Percentiles rank a stretch among this genome's conserved stretches.
Conservation (phyloP, 2,888 invertebrate species). For the Drosophila histrio region DNA sequence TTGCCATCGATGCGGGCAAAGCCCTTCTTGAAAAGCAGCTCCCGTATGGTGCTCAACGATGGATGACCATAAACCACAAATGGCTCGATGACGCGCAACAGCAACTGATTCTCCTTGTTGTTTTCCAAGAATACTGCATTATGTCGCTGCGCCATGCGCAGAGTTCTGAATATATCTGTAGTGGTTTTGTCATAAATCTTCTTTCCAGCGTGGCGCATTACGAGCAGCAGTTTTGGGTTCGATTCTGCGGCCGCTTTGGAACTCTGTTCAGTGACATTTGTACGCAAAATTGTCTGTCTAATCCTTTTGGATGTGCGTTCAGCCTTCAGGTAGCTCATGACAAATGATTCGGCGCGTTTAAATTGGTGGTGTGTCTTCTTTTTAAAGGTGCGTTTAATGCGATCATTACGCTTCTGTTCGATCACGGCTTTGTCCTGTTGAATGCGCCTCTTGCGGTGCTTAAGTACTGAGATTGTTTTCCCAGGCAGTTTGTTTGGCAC, state of each 20-base stretch:
- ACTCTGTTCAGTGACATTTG: slow-evolving; percentile 66
- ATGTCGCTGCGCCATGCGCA: slow-evolving; percentile 77
- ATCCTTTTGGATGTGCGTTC: slow-evolving; percentile 82
- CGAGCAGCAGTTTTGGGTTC: slow-evolving; percentile 81
- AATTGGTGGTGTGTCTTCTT: slow-evolving; percentile 80
- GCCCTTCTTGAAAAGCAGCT: slow-evolving; percentile 83
- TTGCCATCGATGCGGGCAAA: slow-evolving; percentile 81
- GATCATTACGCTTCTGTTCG: slow-evolving; percentile 78
- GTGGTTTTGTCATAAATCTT: slow-evolving; percentile 83
- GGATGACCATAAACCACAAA: slow-evolving; percentile 83
- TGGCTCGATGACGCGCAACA: slow-evolving; percentile 83
- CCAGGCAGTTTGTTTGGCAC: slow-evolving; percentile 84
- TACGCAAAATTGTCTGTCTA: slow-evolving; percentile 72
- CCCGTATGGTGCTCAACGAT: slow-evolving; percentile 80
- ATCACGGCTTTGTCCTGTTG: slow-evolving; percentile 80
- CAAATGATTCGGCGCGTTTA: slow-evolving; percentile 83
- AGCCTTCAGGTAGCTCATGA: slow-evolving; percentile 82
- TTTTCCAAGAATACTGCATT: slow-evolving; percentile 82
- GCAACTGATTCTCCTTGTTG: slow-evolving; percentile 81
- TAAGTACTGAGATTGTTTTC: slow-evolving; percentile 83
- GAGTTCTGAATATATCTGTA: slow-evolving; percentile 74
- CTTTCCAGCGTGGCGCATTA: slow-evolving; percentile 83
- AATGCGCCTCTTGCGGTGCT: slow-evolving; percentile 83
- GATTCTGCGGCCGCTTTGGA: slow-evolving; percentile 65
- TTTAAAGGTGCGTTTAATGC: slow-evolving; percentile 73